Conservation (phyloP, 2,888 invertebrate species). For the Hymenopus coronatus region DNA sequence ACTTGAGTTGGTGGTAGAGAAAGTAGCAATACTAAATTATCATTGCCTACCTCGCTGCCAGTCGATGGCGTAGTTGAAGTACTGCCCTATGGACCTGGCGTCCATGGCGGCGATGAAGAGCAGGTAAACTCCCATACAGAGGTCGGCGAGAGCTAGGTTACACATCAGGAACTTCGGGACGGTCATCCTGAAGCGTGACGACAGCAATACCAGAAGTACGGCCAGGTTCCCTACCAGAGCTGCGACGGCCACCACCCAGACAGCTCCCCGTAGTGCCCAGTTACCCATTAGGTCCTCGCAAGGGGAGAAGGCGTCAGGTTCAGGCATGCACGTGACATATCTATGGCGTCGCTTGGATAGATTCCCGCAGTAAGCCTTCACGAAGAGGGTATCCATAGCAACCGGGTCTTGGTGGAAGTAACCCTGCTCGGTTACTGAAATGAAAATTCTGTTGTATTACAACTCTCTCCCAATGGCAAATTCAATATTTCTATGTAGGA, state of each 20-base stretch:
- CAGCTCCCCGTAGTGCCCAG: constrained; percentile 54
- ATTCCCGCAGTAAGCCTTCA: constrained; percentile 33
- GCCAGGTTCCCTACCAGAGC: constrained; percentile 63
- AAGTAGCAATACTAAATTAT: no score
- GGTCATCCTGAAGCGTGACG: constrained; percentile 50
- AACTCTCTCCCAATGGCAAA: no score
- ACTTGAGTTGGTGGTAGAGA: no score
- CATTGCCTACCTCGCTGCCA: constrained; percentile 59
- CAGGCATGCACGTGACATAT: constrained; percentile 51
- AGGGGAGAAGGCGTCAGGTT: constrained; percentile 62
- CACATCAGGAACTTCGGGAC: constrained; percentile 63
- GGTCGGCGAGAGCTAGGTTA: constrained; percentile 65
- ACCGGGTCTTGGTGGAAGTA: constrained; percentile 37
- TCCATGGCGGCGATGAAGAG: constrained; percentile 61
- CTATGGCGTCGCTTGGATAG: constrained; percentile 37
- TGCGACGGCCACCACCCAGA: constrained; percentile 59
- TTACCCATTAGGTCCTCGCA: constrained; percentile 65
- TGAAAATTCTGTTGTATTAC: no score
- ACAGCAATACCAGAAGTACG: constrained; percentile 59
- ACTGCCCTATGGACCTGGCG: constrained; percentile 59
- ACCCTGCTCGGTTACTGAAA: constrained; percentile 26
- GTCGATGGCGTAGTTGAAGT: constrained; percentile 65
- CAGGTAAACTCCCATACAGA: constrained; percentile 64
- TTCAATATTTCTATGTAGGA: no score
- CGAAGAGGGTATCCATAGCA: constrained; percentile 37